A percentile compares a stretch with the other conserved stretches of the same genome.
Evolutionary conservation across 2,797 vertebrate genomes (phyloP).

Genomic region (Myripristis murdjan): DNA sequence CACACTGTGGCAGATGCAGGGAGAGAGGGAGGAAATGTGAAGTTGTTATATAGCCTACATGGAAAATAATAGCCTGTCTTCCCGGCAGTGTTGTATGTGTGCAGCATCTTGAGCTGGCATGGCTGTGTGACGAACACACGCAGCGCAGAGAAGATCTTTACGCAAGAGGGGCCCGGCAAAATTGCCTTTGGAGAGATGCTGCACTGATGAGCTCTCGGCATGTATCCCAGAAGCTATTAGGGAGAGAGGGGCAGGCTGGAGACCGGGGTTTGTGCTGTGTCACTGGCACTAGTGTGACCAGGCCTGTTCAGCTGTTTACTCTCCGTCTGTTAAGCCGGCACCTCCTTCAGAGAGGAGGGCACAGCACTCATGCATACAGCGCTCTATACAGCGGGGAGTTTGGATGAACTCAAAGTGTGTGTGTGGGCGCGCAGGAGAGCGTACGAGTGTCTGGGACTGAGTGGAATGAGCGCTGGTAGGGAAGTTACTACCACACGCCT

Average conservation of each 20-base stretch:
- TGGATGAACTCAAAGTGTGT: slow-evolving; percentile 3
- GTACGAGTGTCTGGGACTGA: neutral
- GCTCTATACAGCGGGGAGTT: slow-evolving; percentile 25
- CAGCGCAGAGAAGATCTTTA: slow-evolving; percentile 69
- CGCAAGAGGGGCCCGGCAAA: slow-evolving; percentile 70
- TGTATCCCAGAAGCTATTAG: slow-evolving; percentile 75
- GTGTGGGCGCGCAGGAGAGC: neutral
- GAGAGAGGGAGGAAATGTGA: slow-evolving; percentile 7
- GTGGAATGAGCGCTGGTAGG: neutral
- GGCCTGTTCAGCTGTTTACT: slow-evolving; percentile 50
- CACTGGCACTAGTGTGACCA: slow-evolving; percentile 46
- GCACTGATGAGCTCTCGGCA: slow-evolving; percentile 74
- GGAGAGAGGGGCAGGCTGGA: slow-evolving; percentile 40
- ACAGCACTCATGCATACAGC: too few species aligned
- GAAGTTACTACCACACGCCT: neutral
- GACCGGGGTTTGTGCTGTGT: slow-evolving; percentile 57
- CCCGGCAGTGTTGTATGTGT: slow-evolving; percentile 48
- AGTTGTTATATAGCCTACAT: slow-evolving; percentile 47
- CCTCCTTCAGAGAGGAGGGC: slow-evolving; percentile 38
- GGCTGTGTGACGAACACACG: slow-evolving; percentile 66
- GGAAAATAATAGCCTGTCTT: slow-evolving; percentile 54
- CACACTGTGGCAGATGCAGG: slow-evolving; percentile 27
- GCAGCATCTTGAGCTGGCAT: slow-evolving; percentile 52
- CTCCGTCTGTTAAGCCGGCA: slow-evolving; percentile 50
- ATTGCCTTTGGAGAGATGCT: slow-evolving; percentile 76